Conservation (phyloP, 2,113 vertebrate species). For the Micronycteris hirsuta region DNA sequence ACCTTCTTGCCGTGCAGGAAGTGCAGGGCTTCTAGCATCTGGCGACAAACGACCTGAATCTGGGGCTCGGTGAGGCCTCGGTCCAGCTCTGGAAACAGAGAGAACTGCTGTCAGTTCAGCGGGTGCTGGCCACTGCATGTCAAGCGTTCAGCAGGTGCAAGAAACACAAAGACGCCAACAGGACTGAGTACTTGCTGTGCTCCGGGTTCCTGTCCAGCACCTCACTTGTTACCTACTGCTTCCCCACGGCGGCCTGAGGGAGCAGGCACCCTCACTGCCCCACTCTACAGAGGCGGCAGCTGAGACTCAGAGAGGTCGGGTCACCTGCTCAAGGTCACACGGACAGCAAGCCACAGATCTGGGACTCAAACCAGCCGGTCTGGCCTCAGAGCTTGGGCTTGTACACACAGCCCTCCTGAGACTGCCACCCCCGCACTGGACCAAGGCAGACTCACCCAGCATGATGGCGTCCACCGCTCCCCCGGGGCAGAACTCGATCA, state of each 20-base stretch:
- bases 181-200: fast-evolving
- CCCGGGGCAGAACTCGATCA: conserved; percentile 97
- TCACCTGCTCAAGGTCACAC: background rate
- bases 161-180: background rate
- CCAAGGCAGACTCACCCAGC: conserved; percentile 83
- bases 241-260: background rate
- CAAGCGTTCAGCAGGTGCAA: fast-evolving
- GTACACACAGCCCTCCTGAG: background rate
- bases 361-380: background rate
- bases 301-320: background rate
- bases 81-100: conserved; percentile 88
- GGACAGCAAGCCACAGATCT: background rate
- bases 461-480: conserved; percentile 92
- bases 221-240: fast-evolving
- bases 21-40: conserved; percentile 93
- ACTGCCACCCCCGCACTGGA: fast-evolving
- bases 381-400: background rate
- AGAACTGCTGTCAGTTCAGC: background rate
- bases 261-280: background rate
- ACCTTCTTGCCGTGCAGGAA: conserved; percentile 96
- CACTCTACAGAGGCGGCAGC: background rate
- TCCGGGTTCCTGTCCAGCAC: background rate
- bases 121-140: background rate
- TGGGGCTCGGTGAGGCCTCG: conserved; percentile 91
- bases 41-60: conserved; percentile 93